These are phyloP conservation scores for Brachynemurus nebulosus DNA, from an alignment of 2,888 invertebrate genomes.

Conservation along the genomic window DNA sequence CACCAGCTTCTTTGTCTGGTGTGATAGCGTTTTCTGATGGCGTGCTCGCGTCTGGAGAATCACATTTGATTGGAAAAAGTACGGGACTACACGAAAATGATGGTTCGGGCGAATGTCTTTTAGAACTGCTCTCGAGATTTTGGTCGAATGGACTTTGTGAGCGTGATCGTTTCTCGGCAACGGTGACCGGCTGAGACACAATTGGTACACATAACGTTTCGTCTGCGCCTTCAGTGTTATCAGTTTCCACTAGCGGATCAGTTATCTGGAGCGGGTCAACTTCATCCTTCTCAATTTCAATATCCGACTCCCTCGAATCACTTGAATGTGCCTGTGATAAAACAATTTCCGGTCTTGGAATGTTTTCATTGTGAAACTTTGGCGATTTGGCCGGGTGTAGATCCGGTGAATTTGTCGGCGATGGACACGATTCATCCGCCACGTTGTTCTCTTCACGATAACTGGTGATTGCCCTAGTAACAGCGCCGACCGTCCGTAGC, in stretches of 20 bases:
- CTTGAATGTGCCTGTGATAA: constrained; percentile 16
- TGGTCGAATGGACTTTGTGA: constrained; percentile 6
- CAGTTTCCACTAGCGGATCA: constrained; percentile 7
- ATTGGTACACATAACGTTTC: too few species aligned
- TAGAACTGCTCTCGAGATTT: neutral
- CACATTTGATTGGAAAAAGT: constrained; percentile 2
- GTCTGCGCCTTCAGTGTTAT: neutral
- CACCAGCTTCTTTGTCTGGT: neutral
- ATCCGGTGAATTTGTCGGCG: constrained; percentile 19
- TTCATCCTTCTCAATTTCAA: constrained; percentile 13
- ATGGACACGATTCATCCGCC: constrained; percentile 7
- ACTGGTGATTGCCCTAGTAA: constrained; percentile 46
- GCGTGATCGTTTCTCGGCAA: constrained; percentile 4
- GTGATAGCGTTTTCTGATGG: constrained; percentile 1
- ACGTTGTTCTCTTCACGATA: constrained; percentile 27
- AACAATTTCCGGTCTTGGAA: constrained; percentile 17
- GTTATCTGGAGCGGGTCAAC: constrained; percentile 17
- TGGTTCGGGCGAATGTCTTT: constrained; percentile 5
- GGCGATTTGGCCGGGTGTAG: constrained; percentile 31
- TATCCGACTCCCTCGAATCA: constrained; percentile 15
- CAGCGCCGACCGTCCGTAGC: constrained; percentile 48
- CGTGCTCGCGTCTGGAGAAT: neutral
- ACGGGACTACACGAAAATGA: constrained; percentile 1
- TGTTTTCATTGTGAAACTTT: constrained; percentile 20
- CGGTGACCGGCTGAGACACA: neutral